Evolutionary conservation across 2,888 invertebrate species (phyloP).

Genomic region (Rutpela maculata): DNA sequence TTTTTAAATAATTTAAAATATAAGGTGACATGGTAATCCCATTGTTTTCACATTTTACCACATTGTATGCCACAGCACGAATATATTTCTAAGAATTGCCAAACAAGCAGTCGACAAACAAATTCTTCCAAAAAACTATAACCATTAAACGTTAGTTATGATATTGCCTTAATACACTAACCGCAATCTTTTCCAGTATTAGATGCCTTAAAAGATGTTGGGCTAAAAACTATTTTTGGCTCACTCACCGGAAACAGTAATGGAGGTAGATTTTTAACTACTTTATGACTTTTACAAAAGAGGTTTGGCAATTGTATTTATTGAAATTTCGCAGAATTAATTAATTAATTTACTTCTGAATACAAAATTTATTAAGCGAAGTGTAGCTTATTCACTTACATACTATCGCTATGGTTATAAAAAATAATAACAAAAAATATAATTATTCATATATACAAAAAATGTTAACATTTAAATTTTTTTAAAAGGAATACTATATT

Average conservation of each 20-base stretch:
- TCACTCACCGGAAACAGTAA: constrained; percentile 52
- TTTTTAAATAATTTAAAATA: no score
- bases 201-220: constrained; percentile 22
- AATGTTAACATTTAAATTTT: no score
- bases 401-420: no score
- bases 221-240: constrained; percentile 32
- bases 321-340: not conserved
- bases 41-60: not conserved
- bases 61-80: not conserved
- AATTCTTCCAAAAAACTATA: constrained; percentile 49
- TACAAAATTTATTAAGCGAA: no score
- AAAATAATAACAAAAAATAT: no score
- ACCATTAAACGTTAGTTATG: constrained; percentile 52
- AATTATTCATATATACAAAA: no score
- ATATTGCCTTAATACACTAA: constrained; percentile 52
- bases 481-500: no score
- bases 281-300: not conserved
- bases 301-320: not conserved
- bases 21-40: no score
- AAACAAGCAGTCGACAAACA: constrained; percentile 17
- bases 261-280: constrained; percentile 44
- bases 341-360: no score
- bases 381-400: no score
- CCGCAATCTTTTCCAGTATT: constrained; percentile 29
- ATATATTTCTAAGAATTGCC: constrained; percentile 34